Conservation (phyloP, 2,888 invertebrate genomes). For the Catocala sponsa region DNA sequence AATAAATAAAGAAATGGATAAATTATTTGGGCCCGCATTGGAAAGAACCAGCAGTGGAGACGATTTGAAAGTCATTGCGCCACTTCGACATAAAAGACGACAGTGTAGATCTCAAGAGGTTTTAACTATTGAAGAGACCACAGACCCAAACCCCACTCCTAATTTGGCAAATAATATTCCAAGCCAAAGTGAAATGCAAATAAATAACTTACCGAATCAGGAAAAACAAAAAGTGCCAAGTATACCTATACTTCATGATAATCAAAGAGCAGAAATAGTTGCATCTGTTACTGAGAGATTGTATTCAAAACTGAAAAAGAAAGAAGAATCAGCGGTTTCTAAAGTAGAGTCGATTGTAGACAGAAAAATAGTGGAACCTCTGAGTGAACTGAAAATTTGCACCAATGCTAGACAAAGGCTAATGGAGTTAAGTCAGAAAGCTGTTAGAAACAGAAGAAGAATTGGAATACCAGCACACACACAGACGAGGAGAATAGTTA, state of each 20-base stretch:
- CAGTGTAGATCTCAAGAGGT: constrained; percentile 84
- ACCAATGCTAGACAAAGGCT: constrained; percentile 88
- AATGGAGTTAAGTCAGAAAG: constrained; percentile 88
- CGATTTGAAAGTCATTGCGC: constrained; percentile 76
- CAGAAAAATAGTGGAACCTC: constrained; percentile 77
- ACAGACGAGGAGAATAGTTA: constrained; percentile 86
- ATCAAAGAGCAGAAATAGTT: constrained; percentile 90
- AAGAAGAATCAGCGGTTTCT: constrained; percentile 79
- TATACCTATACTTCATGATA: constrained; percentile 73
- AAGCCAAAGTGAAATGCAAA: constrained; percentile 60
- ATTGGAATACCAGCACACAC: constrained; percentile 87
- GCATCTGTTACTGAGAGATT: constrained; percentile 91
- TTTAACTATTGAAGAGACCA: constrained; percentile 64
- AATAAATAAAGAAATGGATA: constrained; percentile 79
- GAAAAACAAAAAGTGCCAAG: constrained; percentile 60
- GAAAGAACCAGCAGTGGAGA: constrained; percentile 81
- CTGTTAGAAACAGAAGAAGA: constrained; percentile 83
- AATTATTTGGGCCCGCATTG: constrained; percentile 74
- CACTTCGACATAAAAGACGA: constrained; percentile 74
- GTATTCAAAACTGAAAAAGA: constrained; percentile 88
- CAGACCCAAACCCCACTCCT: constrained; percentile 42
- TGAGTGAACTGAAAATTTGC: constrained; percentile 88
- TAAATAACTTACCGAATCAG: constrained; percentile 51
- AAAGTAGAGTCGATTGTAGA: constrained; percentile 78
- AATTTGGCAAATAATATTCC: constrained; percentile 53